Percentiles rank a stretch among this genome's conserved stretches.
Conservation (phyloP, 2,888 invertebrate genomes). For the Meghimatium bilineatum region DNA sequence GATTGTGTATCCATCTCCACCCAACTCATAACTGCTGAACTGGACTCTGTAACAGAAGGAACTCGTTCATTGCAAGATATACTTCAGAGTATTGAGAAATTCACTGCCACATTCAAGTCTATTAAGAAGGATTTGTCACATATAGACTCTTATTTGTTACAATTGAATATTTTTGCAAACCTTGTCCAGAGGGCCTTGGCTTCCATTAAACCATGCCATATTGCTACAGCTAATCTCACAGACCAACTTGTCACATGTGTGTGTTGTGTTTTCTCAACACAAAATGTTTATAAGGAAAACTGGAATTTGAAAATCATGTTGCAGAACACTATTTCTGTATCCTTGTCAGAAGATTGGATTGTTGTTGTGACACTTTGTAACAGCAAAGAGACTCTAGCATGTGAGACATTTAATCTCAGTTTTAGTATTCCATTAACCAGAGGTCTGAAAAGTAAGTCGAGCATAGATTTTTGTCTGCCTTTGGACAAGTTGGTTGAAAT, state of each 20-base stretch:
- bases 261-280: background rate
- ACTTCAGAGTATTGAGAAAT: constrained; percentile 8
- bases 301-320: constrained; percentile 25
- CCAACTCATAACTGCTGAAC: background rate
- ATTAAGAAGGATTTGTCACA: background rate
- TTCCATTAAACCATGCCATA: background rate
- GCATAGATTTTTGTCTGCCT: constrained; percentile 15
- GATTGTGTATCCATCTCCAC: constrained; percentile 24
- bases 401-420: constrained; percentile 1
- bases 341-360: constrained; percentile 29
- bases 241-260: background rate
- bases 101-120: constrained; percentile 11
- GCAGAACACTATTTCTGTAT: background rate
- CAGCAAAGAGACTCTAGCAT: background rate
- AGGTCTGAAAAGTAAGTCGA: constrained; percentile 3
- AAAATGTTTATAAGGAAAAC: constrained; percentile 20
- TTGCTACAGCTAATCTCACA: background rate
- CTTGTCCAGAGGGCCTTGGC: background rate
- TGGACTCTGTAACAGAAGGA: background rate
- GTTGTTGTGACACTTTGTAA: constrained; percentile 14
- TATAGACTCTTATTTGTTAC: constrained; percentile 25
- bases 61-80: constrained; percentile 17
- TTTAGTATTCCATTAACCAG: constrained; percentile 18
- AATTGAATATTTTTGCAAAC: constrained; percentile 32
- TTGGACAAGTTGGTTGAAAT: background rate